phyloP scores from a whole-genome alignment of 2,888 invertebrate genomes.

The Monopis laevigella region DNA sequence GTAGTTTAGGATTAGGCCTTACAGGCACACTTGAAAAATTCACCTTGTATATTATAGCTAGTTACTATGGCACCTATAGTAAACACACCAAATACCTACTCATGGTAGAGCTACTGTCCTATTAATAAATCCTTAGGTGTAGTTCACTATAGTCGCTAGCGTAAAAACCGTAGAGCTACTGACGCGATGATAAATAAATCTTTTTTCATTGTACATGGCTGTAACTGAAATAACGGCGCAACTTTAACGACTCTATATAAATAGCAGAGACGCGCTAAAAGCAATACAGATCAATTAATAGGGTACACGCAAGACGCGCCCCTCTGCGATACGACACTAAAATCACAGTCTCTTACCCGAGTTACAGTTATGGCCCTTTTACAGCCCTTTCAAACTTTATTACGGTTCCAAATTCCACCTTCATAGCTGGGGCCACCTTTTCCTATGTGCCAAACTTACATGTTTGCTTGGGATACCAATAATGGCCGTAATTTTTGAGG shows the following conservation, averaged over 20 bases:
- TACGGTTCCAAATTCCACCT: constrained; percentile 58
- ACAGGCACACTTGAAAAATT: too few relatives aligned
- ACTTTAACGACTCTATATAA: constrained; percentile 11
- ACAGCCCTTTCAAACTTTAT: constrained; percentile 66
- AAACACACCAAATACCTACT: too few relatives aligned
- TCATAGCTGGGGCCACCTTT: constrained; percentile 26
- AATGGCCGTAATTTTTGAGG: neutral
- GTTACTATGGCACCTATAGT: too few relatives aligned
- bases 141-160: too few relatives aligned
- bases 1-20: too few relatives aligned
- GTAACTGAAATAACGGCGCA: constrained; percentile 1
- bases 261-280: constrained; percentile 8
- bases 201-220: neutral
- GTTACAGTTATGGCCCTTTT: constrained; percentile 65
- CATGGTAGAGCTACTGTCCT: too few relatives aligned
- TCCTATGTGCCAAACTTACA: constrained; percentile 13
- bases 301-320: constrained; percentile 43
- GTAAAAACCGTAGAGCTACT: too few relatives aligned
- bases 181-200: too few relatives aligned
- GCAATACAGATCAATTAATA: constrained; percentile 51
- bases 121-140: too few relatives aligned
- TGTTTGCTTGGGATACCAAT: constrained; percentile 38
- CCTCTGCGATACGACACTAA: constrained; percentile 44
- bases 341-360: constrained; percentile 46
- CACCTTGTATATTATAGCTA: too few relatives aligned